A percentile compares a stretch with the other conserved stretches of the same genome.
These are phyloP conservation scores for Scortum barcoo DNA, from an alignment of 2,113 vertebrate genomes.

Conservation along the genomic window DNA sequence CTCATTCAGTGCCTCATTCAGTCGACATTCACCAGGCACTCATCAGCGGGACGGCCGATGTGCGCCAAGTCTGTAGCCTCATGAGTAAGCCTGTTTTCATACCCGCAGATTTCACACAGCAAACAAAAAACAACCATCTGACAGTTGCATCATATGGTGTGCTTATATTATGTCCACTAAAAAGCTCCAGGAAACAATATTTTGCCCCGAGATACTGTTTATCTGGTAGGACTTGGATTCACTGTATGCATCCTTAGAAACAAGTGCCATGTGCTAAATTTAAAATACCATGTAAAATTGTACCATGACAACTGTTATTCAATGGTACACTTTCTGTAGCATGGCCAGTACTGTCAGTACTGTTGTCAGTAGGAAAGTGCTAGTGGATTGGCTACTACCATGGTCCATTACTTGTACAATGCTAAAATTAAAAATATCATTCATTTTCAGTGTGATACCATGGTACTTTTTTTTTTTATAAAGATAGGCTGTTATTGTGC, in stretches of 20 bases:
- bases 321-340: too few species aligned
- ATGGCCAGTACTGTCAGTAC: background rate
- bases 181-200: conserved; percentile 17
- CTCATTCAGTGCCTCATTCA: conserved; percentile 56
- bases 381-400: too few species aligned
- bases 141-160: conserved; percentile 43
- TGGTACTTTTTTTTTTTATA: background rate
- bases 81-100: conserved; percentile 55
- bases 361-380: too few species aligned
- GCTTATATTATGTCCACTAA: conserved; percentile 29
- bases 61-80: conserved; percentile 40
- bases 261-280: too few species aligned
- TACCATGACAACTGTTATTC: background rate
- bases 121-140: conserved; percentile 46
- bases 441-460: background rate
- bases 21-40: conserved; percentile 59
- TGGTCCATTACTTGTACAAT: too few species aligned
- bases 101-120: conserved; percentile 34
- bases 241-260: background rate
- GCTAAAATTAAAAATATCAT: too few species aligned
- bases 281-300: too few species aligned
- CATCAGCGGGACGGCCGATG: conserved; percentile 36
- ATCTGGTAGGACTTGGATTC: conserved; percentile 4
- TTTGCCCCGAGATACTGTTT: conserved; percentile 16
- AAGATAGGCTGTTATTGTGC: background rate